Evolutionary conservation across 2,888 invertebrate species (phyloP).

Genomic region (Troides helena): DNA sequence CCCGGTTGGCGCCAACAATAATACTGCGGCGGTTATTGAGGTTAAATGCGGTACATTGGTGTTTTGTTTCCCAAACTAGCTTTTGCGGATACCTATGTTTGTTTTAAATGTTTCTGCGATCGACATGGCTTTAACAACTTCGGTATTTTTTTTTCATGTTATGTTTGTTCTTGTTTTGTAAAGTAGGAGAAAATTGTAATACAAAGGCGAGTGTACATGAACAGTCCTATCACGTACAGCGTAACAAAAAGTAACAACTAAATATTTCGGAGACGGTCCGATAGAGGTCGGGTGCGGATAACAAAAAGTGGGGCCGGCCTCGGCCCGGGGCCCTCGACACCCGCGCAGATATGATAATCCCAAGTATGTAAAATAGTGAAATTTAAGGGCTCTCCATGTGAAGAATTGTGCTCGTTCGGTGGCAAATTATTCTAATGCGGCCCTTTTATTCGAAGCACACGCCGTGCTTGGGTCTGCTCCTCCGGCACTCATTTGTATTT

Average conservation of each 20-base stretch:
- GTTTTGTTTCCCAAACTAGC: slow-evolving; percentile 48
- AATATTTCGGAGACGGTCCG: slow-evolving; percentile 76
- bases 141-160: slow-evolving; percentile 11
- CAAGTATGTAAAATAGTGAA: slow-evolving; percentile 80
- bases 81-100: slow-evolving; percentile 1
- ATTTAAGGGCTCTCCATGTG: slow-evolving; percentile 80
- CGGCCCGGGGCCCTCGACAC: slow-evolving; percentile 57
- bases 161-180: background rate
- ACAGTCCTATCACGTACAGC: slow-evolving; percentile 73
- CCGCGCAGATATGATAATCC: slow-evolving; percentile 78
- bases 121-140: background rate
- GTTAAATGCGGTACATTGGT: slow-evolving; percentile 64
- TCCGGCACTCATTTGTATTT: slow-evolving; percentile 76
- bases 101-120: background rate
- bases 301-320: slow-evolving; percentile 68
- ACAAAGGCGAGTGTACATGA: slow-evolving; percentile 57
- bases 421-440: slow-evolving; percentile 78
- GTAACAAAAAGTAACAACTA: slow-evolving; percentile 79
- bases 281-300: slow-evolving; percentile 74
- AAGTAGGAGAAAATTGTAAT: slow-evolving; percentile 41
- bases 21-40: slow-evolving; percentile 45
- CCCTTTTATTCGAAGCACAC: slow-evolving; percentile 79
- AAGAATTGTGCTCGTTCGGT: slow-evolving; percentile 76
- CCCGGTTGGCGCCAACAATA: slow-evolving; percentile 59
- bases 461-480: slow-evolving; percentile 60